phyloP scores from a whole-genome alignment of 2,888 invertebrate species.

The Nezara viridula region DNA sequence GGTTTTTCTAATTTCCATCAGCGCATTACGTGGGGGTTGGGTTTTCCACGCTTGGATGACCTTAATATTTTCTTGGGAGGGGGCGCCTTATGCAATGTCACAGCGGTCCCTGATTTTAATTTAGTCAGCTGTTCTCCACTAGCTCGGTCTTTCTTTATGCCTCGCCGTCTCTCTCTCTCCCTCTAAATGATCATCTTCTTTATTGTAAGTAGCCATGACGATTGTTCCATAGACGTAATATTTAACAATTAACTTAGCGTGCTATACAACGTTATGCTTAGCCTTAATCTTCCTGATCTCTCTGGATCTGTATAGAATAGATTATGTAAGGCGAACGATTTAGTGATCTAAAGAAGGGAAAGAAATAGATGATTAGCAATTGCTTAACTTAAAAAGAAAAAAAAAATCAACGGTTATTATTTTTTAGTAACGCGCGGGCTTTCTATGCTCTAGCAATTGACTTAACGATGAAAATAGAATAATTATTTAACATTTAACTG shows the following conservation, averaged over 20 bases:
- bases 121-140: not conserved
- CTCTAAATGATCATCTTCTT: slow-evolving; percentile 25
- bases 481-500: not conserved
- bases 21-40: slow-evolving; percentile 26
- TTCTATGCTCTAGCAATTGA: not conserved
- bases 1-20: slow-evolving; percentile 37
- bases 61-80: slow-evolving; percentile 5
- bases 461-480: not conserved
- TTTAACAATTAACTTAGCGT: not conserved
- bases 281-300: slow-evolving; percentile 6
- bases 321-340: not conserved
- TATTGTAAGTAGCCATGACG: slow-evolving; percentile 7
- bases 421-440: not conserved
- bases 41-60: not conserved
- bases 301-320: not conserved
- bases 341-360: not conserved
- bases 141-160: not conserved
- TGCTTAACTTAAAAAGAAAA: not conserved
- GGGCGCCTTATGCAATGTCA: slow-evolving; percentile 40
- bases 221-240: not conserved
- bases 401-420: slow-evolving; percentile 4
- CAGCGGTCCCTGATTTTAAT: slow-evolving; percentile 11
- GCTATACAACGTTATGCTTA: slow-evolving; percentile 16
- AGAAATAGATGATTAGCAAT: slow-evolving; percentile 25
- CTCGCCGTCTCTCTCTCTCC: not conserved